These are phyloP conservation scores for Echinometra lucunter DNA, from an alignment of 53 echinoderm and acorn worm species.

Conservation along the genomic window DNA sequence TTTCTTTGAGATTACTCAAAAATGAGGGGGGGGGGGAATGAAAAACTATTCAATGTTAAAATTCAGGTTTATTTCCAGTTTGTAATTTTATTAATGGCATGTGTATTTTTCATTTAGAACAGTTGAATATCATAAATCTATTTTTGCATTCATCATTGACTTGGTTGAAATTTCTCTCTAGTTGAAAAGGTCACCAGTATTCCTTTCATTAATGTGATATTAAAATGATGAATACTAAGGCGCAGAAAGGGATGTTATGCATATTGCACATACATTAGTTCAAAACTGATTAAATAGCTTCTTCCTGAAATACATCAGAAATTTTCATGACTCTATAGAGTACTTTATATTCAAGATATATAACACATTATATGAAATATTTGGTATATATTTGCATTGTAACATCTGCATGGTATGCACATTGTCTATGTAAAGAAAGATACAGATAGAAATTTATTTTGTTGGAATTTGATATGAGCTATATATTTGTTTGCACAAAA, in stretches of 20 bases:
- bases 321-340: background rate
- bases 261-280: background rate
- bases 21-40: no score
- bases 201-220: background rate
- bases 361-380: background rate
- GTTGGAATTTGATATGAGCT: background rate
- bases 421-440: background rate
- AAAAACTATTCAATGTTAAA: no score
- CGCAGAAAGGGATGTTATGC: background rate
- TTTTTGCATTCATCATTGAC: no score
- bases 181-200: background rate
- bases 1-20: background rate
- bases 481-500: background rate
- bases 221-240: background rate
- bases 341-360: background rate
- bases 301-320: background rate
- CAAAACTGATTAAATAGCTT: background rate
- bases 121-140: background rate
- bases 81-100: background rate
- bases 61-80: no score
- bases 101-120: no score
- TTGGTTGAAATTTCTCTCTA: background rate
- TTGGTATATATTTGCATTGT: background rate
- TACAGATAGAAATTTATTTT: background rate
- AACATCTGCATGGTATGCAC: background rate